Evolutionary conservation across 2,113 vertebrate species (phyloP).

Genomic region (Halichoerus grypus): DNA sequence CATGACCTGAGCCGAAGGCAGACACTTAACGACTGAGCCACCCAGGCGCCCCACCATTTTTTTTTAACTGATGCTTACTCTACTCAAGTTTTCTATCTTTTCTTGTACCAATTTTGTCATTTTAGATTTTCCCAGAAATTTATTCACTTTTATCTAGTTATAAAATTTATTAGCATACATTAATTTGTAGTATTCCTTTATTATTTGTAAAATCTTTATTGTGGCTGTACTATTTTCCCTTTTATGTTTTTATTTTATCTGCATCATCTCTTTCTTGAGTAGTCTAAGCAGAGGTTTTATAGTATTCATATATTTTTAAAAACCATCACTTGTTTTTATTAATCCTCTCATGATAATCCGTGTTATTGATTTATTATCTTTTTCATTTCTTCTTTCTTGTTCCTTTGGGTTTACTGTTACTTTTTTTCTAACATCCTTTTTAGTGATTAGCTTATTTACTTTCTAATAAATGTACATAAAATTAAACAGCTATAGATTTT

Average conservation of each 20-base stretch:
- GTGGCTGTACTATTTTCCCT: not conserved
- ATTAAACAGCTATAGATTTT: not conserved
- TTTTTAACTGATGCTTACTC: not conserved
- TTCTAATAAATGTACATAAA: not conserved
- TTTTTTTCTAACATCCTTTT: not conserved
- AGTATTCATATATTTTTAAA: not conserved
- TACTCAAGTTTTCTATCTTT: not conserved
- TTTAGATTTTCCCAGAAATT: not conserved
- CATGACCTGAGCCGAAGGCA: no score
- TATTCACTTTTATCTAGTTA: not conserved
- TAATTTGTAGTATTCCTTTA: not conserved
- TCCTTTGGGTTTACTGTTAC: not conserved
- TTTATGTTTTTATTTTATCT: not conserved
- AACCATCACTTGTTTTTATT: not conserved
- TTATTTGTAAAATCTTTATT: not conserved
- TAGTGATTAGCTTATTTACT: not conserved
- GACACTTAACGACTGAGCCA: no score
- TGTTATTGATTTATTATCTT: not conserved
- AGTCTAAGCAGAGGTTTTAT: not conserved
- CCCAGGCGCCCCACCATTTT: not conserved
- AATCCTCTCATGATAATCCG: not conserved
- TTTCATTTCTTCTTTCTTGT: not conserved
- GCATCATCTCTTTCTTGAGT: not conserved
- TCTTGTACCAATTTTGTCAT: not conserved
- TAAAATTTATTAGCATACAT: not conserved